Conservation (phyloP, 2,888 invertebrate species). For the Eueremaeus valkanovi region DNA sequence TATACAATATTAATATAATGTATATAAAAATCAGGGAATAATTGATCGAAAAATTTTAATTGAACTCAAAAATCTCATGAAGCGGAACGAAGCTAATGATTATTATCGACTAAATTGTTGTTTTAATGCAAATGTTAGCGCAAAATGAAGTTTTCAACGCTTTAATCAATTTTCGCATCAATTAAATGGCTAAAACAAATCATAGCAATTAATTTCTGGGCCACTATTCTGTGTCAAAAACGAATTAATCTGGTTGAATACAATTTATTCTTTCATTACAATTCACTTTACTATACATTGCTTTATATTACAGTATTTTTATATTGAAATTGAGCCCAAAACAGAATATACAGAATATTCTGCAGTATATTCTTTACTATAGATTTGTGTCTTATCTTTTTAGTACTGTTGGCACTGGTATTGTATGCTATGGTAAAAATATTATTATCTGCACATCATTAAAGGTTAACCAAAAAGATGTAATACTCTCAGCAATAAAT, state of each 20-base stretch:
- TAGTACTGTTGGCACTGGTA: too few relatives aligned
- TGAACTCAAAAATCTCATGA: too few relatives aligned
- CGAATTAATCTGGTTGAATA: not conserved
- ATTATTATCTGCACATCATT: slow-evolving; percentile 4
- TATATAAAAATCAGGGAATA: too few relatives aligned
- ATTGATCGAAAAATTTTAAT: too few relatives aligned
- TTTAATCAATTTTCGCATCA: not conserved
- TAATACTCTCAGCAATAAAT: slow-evolving; percentile 7
- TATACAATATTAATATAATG: too few relatives aligned
- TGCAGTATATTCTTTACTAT: not conserved
- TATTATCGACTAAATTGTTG: too few relatives aligned
- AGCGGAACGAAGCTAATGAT: not conserved
- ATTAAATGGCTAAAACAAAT: not conserved
- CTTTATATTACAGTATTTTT: not conserved
- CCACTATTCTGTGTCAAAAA: not conserved
- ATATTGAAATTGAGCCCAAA: not conserved
- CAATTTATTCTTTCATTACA: not conserved
- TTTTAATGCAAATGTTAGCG: not conserved
- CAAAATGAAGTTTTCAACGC: not conserved
- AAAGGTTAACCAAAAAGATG: slow-evolving; percentile 16
- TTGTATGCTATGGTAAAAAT: not conserved
- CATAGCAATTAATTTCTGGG: not conserved
- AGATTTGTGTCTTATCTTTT: not conserved
- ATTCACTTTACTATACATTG: not conserved
- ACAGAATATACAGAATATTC: not conserved